phyloP scores from a whole-genome alignment of 2,888 invertebrate species.

The Peribatodes rhomboidaria region DNA sequence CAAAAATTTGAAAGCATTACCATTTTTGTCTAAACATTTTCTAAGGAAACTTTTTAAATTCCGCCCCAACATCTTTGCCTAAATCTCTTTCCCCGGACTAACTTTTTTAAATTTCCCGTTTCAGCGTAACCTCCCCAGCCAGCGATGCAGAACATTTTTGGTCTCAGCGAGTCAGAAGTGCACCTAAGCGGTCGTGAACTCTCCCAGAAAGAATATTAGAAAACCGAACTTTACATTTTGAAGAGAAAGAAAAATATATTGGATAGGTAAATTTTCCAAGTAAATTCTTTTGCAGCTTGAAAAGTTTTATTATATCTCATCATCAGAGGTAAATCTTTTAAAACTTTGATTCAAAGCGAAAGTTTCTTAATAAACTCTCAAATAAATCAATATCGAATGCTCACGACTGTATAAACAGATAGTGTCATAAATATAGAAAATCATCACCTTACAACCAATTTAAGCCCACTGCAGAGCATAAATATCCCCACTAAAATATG shows the following conservation, averaged over 20 bases:
- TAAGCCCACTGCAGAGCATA: not conserved
- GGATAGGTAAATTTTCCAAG: conserved; percentile 43
- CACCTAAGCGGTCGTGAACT: conserved; percentile 66
- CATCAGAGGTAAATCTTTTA: conserved; percentile 1
- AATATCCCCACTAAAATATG: not conserved
- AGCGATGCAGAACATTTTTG: conserved; percentile 66
- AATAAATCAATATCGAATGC: not conserved
- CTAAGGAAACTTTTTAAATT: conserved; percentile 31
- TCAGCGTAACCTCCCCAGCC: conserved; percentile 56
- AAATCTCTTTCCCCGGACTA: conserved; percentile 37
- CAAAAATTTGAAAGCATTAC: conserved; percentile 24
- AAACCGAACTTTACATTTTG: conserved; percentile 46
- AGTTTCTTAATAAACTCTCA: not conserved
- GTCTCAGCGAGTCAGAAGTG: conserved; percentile 62
- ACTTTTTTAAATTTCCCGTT: conserved; percentile 54
- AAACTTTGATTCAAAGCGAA: conserved; percentile 5
- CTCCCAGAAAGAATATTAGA: conserved; percentile 54
- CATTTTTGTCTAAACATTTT: conserved; percentile 25
- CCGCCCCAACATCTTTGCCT: conserved; percentile 21
- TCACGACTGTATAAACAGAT: not conserved
- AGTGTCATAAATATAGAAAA: not conserved
- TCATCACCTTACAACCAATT: not conserved
- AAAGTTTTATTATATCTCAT: conserved; percentile 38
- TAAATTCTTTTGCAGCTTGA: conserved; percentile 29
- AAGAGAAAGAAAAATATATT: conserved; percentile 43